Percentiles rank a stretch among this genome's conserved stretches.
These are phyloP conservation scores for Coelopa frigida DNA, from an alignment of 1,140 invertebrate genomes.

Conservation along the genomic window DNA sequence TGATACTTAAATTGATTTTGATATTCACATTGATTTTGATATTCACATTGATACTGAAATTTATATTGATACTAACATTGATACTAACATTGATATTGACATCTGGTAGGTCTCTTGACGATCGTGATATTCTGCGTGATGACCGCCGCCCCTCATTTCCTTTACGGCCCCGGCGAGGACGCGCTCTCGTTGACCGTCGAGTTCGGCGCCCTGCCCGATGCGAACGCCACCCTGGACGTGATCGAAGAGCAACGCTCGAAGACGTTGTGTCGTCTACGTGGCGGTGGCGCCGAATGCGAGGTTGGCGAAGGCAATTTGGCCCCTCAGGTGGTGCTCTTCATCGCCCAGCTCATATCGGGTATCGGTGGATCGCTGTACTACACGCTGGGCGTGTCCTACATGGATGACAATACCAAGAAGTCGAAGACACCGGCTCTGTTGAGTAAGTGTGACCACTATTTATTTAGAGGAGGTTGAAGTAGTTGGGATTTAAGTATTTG, in stretches of 20 bases:
- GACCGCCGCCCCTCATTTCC: conserved; percentile 62
- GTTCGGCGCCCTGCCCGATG: conserved; percentile 46
- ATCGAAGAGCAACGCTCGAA: conserved; percentile 41
- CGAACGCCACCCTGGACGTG: conserved; percentile 39
- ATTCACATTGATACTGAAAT: conserved; percentile 23
- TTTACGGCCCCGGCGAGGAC: conserved; percentile 65
- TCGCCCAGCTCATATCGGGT: conserved; percentile 59
- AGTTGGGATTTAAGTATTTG: no score
- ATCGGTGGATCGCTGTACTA: conserved; percentile 60
- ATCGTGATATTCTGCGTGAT: conserved; percentile 63
- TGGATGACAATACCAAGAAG: conserved; percentile 64
- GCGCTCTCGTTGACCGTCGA: conserved; percentile 58
- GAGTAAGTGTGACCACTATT: conserved; percentile 45
- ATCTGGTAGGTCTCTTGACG: conserved; percentile 55
- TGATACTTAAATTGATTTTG: no score
- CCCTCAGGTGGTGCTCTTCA: conserved; percentile 54
- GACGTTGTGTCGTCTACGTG: conserved; percentile 37
- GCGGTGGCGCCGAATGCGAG: conserved; percentile 47
- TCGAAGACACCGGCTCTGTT: conserved; percentile 60
- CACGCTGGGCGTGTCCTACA: conserved; percentile 61
- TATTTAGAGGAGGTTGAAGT: no score
- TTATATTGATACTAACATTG: conserved; percentile 43
- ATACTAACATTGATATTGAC: not conserved
- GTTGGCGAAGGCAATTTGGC: conserved; percentile 53
- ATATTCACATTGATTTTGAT: conserved; percentile 52